phyloP scores from a whole-genome alignment of 2,113 vertebrate genomes.

The Sisor rabdophorus region DNA sequence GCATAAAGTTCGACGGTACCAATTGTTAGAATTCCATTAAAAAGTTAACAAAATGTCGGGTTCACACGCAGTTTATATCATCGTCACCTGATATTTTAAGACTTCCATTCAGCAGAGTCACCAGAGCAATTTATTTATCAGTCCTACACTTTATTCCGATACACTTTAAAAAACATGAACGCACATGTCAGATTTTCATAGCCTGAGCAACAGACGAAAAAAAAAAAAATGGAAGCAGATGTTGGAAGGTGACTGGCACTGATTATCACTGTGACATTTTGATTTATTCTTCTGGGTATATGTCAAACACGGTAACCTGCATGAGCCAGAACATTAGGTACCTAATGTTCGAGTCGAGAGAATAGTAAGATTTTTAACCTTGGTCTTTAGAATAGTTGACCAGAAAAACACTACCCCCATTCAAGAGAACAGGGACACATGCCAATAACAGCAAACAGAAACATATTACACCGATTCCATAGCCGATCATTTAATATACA shows the following conservation, averaged over 20 bases:
- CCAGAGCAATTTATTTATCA: neutral
- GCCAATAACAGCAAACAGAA: constrained; percentile 69
- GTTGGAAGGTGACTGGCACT: constrained; percentile 51
- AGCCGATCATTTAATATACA: constrained; percentile 66
- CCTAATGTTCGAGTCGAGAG: constrained; percentile 63
- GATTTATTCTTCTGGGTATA: constrained; percentile 60
- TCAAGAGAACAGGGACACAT: constrained; percentile 56
- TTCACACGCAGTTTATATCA: neutral
- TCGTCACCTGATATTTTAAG: neutral
- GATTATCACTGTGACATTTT: constrained; percentile 57
- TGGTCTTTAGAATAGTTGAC: constrained; percentile 50
- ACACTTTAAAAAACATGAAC: neutral
- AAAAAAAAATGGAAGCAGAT: constrained; percentile 39
- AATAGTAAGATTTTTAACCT: constrained; percentile 65
- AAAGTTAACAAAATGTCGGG: neutral
- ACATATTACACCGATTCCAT: constrained; percentile 64
- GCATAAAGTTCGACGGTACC: no score
- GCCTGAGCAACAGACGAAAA: neutral
- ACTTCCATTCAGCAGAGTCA: neutral
- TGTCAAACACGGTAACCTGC: constrained; percentile 57
- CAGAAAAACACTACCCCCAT: constrained; percentile 62
- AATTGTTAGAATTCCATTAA: neutral
- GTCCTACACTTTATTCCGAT: neutral
- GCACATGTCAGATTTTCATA: constrained; percentile 5
- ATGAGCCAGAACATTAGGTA: constrained; percentile 58